These are phyloP conservation scores for Thereva nobilitata DNA, from an alignment of 2,888 invertebrate species.

Conservation along the genomic window DNA sequence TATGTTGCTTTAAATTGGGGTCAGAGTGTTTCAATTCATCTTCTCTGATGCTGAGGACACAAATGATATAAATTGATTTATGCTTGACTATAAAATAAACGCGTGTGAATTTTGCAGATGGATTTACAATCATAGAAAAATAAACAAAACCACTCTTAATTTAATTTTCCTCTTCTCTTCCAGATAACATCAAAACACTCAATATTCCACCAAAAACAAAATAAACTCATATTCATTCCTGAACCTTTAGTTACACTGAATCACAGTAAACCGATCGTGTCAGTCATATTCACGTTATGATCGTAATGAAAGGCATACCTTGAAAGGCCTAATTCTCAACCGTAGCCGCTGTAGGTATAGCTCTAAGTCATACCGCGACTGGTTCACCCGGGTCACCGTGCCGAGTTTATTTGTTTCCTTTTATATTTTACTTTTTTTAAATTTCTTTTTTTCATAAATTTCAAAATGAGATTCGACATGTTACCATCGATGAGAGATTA, in stretches of 20 bases:
- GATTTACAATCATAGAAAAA: too few species aligned
- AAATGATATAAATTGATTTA: too few species aligned
- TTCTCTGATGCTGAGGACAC: too few species aligned
- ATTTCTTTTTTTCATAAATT: constrained; percentile 1
- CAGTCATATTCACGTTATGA: constrained; percentile 22
- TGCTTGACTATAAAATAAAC: too few species aligned
- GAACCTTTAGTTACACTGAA: constrained; percentile 29
- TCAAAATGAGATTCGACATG: constrained; percentile 35
- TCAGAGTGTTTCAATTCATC: too few species aligned
- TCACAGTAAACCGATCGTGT: constrained; percentile 17
- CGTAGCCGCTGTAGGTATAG: background rate
- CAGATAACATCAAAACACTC: background rate
- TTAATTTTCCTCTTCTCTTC: too few species aligned
- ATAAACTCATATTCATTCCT: constrained; percentile 16
- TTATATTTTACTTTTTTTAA: constrained; percentile 12
- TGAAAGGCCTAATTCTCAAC: background rate
- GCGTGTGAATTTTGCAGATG: too few species aligned
- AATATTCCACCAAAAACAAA: constrained; percentile 21
- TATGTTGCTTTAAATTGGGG: too few species aligned
- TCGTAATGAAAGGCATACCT: constrained; percentile 13
- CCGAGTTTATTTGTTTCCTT: constrained; percentile 27
- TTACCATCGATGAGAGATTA: constrained; percentile 35
- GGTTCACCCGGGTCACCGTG: constrained; percentile 24
- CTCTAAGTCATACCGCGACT: background rate
- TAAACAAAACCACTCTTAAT: too few species aligned